phyloP scores from a whole-genome alignment of 2,888 invertebrate genomes.

The Seira musarum region DNA sequence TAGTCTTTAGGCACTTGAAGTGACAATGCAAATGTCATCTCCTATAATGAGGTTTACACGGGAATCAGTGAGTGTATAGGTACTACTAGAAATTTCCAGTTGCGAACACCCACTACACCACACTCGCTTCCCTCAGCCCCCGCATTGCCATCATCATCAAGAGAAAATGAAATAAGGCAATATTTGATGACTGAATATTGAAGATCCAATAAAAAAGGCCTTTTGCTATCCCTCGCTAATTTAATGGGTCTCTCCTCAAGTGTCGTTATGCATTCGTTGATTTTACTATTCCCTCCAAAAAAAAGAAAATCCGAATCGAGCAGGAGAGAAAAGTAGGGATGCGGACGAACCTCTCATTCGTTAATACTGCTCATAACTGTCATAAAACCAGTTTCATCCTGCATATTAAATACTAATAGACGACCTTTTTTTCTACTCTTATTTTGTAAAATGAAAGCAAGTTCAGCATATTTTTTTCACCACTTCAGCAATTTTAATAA shows the following conservation, averaged over 20 bases:
- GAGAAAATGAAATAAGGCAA: not conserved
- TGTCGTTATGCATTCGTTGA: constrained; percentile 11
- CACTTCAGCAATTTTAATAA: not conserved
- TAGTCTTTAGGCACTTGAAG: too few relatives aligned
- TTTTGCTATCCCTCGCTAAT: not conserved
- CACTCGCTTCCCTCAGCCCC: not conserved
- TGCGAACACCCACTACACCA: not conserved
- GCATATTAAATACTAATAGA: constrained; percentile 52
- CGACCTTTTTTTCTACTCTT: constrained; percentile 39
- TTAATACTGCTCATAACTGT: constrained; percentile 52
- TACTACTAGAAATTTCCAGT: too few relatives aligned
- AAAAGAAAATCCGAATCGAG: not conserved
- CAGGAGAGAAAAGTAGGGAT: constrained; percentile 5
- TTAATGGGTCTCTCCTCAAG: not conserved
- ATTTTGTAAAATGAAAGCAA: constrained; percentile 33
- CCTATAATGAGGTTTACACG: not conserved
- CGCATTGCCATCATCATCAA: not conserved
- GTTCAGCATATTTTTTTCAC: constrained; percentile 36
- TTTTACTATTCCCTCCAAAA: constrained; percentile 26
- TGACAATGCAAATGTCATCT: too few relatives aligned
- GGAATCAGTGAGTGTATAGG: not conserved
- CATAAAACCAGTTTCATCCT: constrained; percentile 39
- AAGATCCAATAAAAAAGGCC: not conserved
- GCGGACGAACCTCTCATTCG: constrained; percentile 32
- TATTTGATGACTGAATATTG: not conserved